Evolutionary conservation across 2,888 invertebrate species (phyloP), one percentile per base, ranked within the genome.

Genomic region (Zele albiditarsus): DNA sequence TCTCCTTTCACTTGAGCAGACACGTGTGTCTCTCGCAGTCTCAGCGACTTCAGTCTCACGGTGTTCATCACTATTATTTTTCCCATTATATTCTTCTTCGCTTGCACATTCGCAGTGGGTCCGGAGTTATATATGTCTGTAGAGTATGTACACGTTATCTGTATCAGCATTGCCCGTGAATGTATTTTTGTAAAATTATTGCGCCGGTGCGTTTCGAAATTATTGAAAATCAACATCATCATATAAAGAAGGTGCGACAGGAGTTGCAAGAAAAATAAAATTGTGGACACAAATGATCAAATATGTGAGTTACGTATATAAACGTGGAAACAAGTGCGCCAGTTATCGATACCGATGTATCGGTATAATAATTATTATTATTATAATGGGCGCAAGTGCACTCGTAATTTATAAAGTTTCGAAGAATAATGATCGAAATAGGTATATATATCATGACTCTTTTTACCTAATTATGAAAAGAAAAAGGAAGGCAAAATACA

Each of bases 1-100:
- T 71, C 70, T 71, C 70, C 70, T 71, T 71, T 71, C 70, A 71
- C 70, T 25, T 70, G 60, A 6, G n/a, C 38, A 60, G 42, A 71
- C 28, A 28, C 60, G 27, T 71, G 31, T 42, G 62, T n/a, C 69
- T 16, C 33, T 28, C 28, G 66, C 38, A 57, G 20, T 58, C 58
- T 28, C 38, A 25, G 12, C 14, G 20, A 20, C n/a, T 8, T 23
- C 20, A 20, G n/a, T 53, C n/a, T 46, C 46, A n/a, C n/a, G 46
- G n/a, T 53, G 53, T 53, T n/a, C 53, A 23, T 53, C 23, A 23
- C 38, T 58, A 6, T 58, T 58, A 58, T 53, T 53, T 53, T 46
- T 20, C n/a, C 6, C 53, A 53, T n/a, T 53, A 3, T 53, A 20
- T 53, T n/a, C 20, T 20, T 8, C 8, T 20, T 4, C n/a, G 3